These are phyloP conservation scores for Proales similis DNA, from an alignment of 1,140 invertebrate genomes.

Conservation along the genomic window DNA sequence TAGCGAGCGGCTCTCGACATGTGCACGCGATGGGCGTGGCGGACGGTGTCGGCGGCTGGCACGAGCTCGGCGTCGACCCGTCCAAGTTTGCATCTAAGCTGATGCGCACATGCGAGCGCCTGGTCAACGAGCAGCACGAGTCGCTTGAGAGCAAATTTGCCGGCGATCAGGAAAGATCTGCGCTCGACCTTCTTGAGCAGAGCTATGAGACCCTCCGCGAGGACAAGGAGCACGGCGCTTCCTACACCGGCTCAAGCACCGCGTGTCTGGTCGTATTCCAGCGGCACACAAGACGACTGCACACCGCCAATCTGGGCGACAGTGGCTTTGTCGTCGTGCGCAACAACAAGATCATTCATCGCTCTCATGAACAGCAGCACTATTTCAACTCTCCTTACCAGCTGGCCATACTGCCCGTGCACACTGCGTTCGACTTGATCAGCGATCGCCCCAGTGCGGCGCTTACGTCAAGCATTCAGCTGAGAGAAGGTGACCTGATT, in stretches of 20 bases:
- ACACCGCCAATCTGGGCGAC: conserved; percentile 93
- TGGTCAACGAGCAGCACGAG: conserved; percentile 65
- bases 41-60: conserved; percentile 94
- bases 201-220: conserved; percentile 26
- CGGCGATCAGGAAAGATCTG: too few relatives aligned
- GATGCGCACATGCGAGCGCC: conserved; percentile 84
- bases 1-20: not conserved
- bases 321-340: conserved; percentile 77
- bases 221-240: conserved; percentile 19
- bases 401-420: conserved; percentile 69
- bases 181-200: conserved; percentile 21
- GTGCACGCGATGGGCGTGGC: conserved; percentile 65
- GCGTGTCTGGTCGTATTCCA: conserved; percentile 89
- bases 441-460: conserved; percentile 70
- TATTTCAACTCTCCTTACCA: conserved; percentile 98
- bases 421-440: conserved; percentile 1
- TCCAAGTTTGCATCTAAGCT: conserved; percentile 84
- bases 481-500: conserved; percentile 89
- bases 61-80: conserved; percentile 92
- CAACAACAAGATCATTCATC: conserved; percentile 70
- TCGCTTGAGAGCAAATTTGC: conserved; percentile 8
- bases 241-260: conserved; percentile 76
- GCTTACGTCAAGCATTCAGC: conserved; percentile 76
- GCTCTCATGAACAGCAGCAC: conserved; percentile 90
- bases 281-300: conserved; percentile 75